phyloP scores from a whole-genome alignment of 2,797 vertebrate species.

The Rhinophrynus dorsalis region DNA sequence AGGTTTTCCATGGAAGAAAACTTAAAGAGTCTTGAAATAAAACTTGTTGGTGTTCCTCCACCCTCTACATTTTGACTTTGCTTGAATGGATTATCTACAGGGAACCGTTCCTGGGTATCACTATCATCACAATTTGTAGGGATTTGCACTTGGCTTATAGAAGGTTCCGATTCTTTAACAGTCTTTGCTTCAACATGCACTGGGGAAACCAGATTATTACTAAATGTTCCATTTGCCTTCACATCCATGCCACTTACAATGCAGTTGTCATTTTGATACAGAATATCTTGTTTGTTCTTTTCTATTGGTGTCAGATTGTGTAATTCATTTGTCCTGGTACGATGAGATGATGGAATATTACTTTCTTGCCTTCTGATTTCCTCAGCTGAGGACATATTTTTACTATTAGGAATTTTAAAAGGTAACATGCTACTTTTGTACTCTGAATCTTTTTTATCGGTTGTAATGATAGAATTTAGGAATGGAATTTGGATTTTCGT shows the following conservation, averaged over 20 bases:
- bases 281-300: not conserved
- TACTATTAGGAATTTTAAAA: slow-evolving; percentile 76
- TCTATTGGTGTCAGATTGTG: not conserved
- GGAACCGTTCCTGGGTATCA: no score
- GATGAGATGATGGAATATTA: slow-evolving; percentile 17
- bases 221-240: no score
- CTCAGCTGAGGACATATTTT: slow-evolving; percentile 59
- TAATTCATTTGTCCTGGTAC: not conserved
- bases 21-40: slow-evolving; percentile 79
- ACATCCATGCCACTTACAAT: no score
- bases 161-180: no score
- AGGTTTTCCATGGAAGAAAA: slow-evolving; percentile 68
- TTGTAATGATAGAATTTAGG: slow-evolving; percentile 60
- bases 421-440: slow-evolving; percentile 73
- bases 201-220: no score
- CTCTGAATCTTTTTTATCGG: slow-evolving; percentile 68
- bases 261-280: not conserved
- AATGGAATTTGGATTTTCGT: slow-evolving; percentile 71
- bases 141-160: no score
- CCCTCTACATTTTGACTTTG: not conserved
- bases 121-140: no score
- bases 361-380: slow-evolving; percentile 19
- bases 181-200: no score
- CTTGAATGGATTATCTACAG: not conserved
- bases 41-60: slow-evolving; percentile 57